Evolutionary conservation across 2,888 invertebrate genomes (phyloP).

Genomic region (Drosophila testacea): DNA sequence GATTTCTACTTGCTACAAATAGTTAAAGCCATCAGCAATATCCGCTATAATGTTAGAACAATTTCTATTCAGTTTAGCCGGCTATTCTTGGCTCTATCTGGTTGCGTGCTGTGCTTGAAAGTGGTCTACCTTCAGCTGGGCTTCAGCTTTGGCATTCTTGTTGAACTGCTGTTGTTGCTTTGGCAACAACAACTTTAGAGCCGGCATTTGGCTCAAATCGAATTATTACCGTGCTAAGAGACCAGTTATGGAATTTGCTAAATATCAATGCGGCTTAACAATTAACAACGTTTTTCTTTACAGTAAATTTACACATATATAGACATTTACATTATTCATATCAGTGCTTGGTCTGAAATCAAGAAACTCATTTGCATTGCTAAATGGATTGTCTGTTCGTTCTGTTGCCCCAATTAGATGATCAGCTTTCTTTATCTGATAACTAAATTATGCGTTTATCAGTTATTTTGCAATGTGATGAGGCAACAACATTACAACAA

Average conservation of each 20-base stretch:
- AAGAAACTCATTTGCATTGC: slow-evolving; percentile 26
- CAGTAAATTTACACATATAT: slow-evolving; percentile 11
- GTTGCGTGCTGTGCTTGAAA: slow-evolving; percentile 66
- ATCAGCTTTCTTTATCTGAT: slow-evolving; percentile 34
- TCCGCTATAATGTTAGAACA: slow-evolving; percentile 31
- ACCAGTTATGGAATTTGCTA: slow-evolving; percentile 62
- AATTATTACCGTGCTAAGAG: slow-evolving; percentile 44
- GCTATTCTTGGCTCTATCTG: slow-evolving; percentile 50
- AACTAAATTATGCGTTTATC: slow-evolving; percentile 66
- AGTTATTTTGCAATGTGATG: slow-evolving; percentile 42
- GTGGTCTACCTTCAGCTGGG: slow-evolving; percentile 72
- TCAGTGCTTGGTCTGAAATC: not conserved
- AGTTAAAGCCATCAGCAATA: slow-evolving; percentile 12
- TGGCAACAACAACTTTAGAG: slow-evolving; percentile 18
- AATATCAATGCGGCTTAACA: slow-evolving; percentile 57
- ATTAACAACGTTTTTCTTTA: slow-evolving; percentile 39
- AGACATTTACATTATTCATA: slow-evolving; percentile 29
- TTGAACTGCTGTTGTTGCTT: slow-evolving; percentile 57
- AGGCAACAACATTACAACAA: slow-evolving; percentile 38
- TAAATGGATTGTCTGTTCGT: slow-evolving; percentile 5
- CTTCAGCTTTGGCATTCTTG: slow-evolving; percentile 67
- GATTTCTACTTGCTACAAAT: slow-evolving; percentile 18
- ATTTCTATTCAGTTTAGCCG: slow-evolving; percentile 29
- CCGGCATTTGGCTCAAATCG: slow-evolving; percentile 68
- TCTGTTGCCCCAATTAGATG: slow-evolving; percentile 20